Evolutionary conservation across 2,888 invertebrate genomes (phyloP).

Genomic region (Tillus elongatus): DNA sequence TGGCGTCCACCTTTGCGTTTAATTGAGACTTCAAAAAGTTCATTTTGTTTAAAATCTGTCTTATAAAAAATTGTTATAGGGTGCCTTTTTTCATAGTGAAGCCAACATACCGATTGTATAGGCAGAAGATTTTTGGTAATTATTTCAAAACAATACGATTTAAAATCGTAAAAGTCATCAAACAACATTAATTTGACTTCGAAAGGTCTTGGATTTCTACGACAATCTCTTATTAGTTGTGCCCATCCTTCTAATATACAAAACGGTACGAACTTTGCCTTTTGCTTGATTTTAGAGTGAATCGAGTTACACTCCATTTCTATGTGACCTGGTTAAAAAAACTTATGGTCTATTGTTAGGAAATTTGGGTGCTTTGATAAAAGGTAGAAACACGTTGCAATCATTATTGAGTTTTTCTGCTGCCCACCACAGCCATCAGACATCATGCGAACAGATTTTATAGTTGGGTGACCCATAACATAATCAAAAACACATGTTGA

Average conservation of each 20-base stretch:
- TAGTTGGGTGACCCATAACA: constrained; percentile 17
- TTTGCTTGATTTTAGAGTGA: constrained; percentile 26
- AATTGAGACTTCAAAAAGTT: too few relatives aligned
- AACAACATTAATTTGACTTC: too few relatives aligned
- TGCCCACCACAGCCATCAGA: constrained; percentile 18
- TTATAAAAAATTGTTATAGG: constrained; percentile 17
- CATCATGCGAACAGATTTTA: constrained; percentile 17
- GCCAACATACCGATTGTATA: too few relatives aligned
- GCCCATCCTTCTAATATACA: too few relatives aligned
- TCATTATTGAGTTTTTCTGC: constrained; percentile 17
- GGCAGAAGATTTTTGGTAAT: too few relatives aligned
- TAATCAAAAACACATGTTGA: constrained; percentile 24
- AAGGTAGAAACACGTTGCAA: constrained; percentile 16
- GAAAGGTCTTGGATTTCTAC: too few relatives aligned
- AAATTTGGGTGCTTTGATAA: constrained; percentile 12
- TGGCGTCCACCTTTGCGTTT: constrained; percentile 16
- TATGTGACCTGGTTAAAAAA: constrained; percentile 15
- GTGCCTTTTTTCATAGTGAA: too few relatives aligned
- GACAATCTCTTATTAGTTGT: too few relatives aligned
- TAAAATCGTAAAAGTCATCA: too few relatives aligned
- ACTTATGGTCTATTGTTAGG: constrained; percentile 15
- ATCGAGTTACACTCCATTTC: constrained; percentile 20
- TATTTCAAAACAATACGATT: too few relatives aligned
- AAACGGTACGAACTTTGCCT: too few relatives aligned
- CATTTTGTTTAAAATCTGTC: constrained; percentile 13